These are phyloP conservation scores for Lanius ludovicianus DNA, from an alignment of 2,113 vertebrate genomes.

Conservation along the genomic window DNA sequence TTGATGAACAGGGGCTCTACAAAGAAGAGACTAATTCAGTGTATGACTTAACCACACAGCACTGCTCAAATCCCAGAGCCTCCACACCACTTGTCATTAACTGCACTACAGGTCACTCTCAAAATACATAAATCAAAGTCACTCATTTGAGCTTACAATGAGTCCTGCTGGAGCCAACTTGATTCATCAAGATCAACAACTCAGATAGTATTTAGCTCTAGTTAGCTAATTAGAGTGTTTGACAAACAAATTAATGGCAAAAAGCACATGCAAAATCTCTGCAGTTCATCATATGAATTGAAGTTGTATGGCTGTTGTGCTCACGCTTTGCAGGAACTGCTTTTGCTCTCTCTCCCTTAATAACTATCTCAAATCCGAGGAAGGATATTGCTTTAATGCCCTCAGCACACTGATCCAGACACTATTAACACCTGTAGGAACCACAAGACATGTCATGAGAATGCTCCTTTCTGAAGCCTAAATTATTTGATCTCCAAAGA, in stretches of 20 bases:
- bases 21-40: background rate
- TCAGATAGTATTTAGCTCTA: background rate
- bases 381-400: constrained; percentile 56
- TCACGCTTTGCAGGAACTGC: background rate
- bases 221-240: background rate
- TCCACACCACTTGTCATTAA: background rate
- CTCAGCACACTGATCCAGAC: constrained; percentile 58
- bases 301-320: background rate
- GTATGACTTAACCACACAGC: background rate
- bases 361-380: constrained; percentile 41
- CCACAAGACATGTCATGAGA: constrained; percentile 46
- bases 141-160: background rate
- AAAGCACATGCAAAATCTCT: background rate
- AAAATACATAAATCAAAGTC: constrained; percentile 11
- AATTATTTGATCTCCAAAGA: constrained; percentile 61
- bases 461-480: constrained; percentile 49
- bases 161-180: background rate
- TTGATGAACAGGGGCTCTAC: background rate
- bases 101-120: background rate
- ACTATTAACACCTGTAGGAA: constrained; percentile 63
- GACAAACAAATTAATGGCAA: background rate
- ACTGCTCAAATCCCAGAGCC: background rate
- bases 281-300: background rate
- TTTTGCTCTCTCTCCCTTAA: constrained; percentile 46
- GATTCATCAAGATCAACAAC: background rate